Evolutionary conservation across 2,888 invertebrate genomes (phyloP), one percentile per base, ranked within the genome.

Genomic region (Heteromurus nitidus): DNA sequence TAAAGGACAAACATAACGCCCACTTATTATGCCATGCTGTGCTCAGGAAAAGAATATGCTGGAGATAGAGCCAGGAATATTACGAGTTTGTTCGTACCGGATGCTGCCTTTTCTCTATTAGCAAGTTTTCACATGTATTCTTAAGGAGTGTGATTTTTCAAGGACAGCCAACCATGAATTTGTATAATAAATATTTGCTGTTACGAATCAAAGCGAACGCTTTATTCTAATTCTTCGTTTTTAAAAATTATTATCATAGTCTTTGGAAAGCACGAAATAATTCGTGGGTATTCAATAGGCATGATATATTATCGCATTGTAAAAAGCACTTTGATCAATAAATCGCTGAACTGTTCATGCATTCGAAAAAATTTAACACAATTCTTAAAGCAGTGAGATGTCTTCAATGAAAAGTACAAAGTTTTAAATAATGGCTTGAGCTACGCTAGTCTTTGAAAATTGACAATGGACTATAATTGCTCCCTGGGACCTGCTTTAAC

Each of bases 231-330:
- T 30, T 24, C 7, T 58, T 28, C 28, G 11, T 58, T 26, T 16
- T 62, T 31, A 62, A 62, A 53, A 53, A 53, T 44, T 44, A n/a
- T n/a, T n/a, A 47, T 55, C 55, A 62, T 62, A 62, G 31, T 62
- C 62, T 62, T 62, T 62, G 62, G 62, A 36, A 31, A 47, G 3
- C 18, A 16, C 31, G 62, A 62, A n/a, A 62, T 22, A 11, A 50
- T 16, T 24, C 58, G 1, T 20, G 20, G 2, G 58, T 18, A n/a
- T n/a, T n/a, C n/a, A n/a, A n/a, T 24, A 9, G 58, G 58, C 18
- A 26, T 50, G 24, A 55, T 13, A 53, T 22, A 60, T n/a, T 28
- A 62, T 30, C 31, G 31, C 31, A 62, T n/a, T 62, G 20, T 30
- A 30, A 62, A 50, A 62, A 62, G 62, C 62, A 62, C n/a, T 9